phyloP scores from a whole-genome alignment of 2,113 vertebrate genomes.

The Dasyprocta punctata region DNA sequence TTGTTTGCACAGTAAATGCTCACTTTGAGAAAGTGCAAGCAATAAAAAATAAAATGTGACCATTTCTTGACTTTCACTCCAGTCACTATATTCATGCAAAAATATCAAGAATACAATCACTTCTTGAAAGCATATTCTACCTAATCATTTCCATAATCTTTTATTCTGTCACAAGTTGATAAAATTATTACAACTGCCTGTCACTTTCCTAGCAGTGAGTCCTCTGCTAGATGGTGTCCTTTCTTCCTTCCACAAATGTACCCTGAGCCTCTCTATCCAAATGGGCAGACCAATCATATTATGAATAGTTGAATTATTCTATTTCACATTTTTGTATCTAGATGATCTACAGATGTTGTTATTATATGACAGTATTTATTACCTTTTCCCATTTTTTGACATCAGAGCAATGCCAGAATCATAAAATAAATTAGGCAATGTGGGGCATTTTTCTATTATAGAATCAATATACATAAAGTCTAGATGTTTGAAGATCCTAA shows the following conservation, averaged over 20 bases:
- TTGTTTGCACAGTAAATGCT: not conserved
- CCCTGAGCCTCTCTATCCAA: not conserved
- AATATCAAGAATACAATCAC: slow-evolving; percentile 45
- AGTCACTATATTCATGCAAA: slow-evolving; percentile 18
- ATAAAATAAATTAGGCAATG: not conserved
- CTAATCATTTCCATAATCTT: slow-evolving; percentile 40
- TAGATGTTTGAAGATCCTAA: not conserved
- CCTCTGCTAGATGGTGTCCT: not conserved
- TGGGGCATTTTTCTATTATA: not conserved
- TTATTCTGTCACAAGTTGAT: slow-evolving; percentile 14
- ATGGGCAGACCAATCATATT: not conserved
- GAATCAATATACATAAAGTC: not conserved
- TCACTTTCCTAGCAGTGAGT: slow-evolving; percentile 15
- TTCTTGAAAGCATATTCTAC: slow-evolving; percentile 34
- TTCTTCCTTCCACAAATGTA: not conserved
- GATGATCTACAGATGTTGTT: not conserved
- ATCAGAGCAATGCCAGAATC: not conserved
- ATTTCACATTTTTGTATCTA: not conserved
- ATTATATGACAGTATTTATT: not conserved
- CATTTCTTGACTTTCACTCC: slow-evolving; percentile 32
- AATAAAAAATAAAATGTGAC: slow-evolving; percentile 34
- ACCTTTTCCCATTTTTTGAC: not conserved
- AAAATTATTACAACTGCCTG: not conserved
- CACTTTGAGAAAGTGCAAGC: not conserved
- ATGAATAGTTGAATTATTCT: not conserved